A percentile compares a stretch with the other conserved stretches of the same genome.
phyloP scores from a whole-genome alignment of 2,113 vertebrate genomes.

The Ophiodon elongatus region DNA sequence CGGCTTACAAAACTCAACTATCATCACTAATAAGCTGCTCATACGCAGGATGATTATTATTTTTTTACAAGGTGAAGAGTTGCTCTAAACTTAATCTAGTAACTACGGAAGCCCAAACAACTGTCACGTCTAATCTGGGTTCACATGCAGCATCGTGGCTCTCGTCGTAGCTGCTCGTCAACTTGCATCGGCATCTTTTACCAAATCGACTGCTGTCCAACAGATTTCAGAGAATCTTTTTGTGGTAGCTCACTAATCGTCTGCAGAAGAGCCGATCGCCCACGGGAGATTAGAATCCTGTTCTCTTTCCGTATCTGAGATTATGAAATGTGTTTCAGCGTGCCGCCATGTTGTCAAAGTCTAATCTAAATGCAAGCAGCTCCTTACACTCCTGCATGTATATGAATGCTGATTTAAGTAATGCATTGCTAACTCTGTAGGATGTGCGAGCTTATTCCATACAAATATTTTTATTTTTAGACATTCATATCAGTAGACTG shows the following conservation, averaged over 20 bases:
- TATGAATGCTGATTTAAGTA: neutral
- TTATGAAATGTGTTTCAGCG: neutral
- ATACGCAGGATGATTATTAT: no score
- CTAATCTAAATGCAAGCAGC: neutral
- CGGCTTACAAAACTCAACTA: neutral
- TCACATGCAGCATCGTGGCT: neutral
- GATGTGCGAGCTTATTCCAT: no score
- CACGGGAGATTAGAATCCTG: neutral
- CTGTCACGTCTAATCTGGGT: conserved; percentile 27
- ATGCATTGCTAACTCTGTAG: neutral
- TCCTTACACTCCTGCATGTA: neutral
- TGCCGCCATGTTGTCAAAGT: neutral
- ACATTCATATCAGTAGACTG: neutral
- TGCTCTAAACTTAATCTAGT: neutral
- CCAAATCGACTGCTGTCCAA: neutral
- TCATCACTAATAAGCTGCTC: neutral
- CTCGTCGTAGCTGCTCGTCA: no score
- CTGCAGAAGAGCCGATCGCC: neutral
- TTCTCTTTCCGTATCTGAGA: neutral
- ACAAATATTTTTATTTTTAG: no score
- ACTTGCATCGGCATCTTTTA: neutral
- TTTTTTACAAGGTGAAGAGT: neutral
- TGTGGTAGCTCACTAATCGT: neutral
- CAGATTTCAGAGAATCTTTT: no score
- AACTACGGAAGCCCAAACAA: neutral